Evolutionary conservation across 1,140 invertebrate genomes (phyloP).

Genomic region (Ridgeia piscesae): DNA sequence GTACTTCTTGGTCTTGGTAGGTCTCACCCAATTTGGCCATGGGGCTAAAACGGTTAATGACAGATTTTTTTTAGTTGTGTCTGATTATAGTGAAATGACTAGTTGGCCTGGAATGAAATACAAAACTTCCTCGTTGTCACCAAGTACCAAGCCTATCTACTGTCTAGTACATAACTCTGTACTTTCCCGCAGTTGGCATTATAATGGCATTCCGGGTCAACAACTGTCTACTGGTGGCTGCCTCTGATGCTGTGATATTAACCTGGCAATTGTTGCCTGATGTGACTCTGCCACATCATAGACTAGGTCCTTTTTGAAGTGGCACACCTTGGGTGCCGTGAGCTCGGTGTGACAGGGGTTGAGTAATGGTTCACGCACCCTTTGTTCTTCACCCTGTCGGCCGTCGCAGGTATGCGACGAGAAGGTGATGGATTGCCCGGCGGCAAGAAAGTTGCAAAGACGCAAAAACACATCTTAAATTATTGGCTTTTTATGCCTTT

Average conservation of each 20-base stretch:
- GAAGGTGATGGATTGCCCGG: background rate
- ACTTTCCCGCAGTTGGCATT: background rate
- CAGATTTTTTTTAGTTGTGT: too few relatives aligned
- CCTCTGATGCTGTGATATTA: too few relatives aligned
- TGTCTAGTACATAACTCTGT: background rate
- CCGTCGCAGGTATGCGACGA: background rate
- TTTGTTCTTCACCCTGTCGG: background rate
- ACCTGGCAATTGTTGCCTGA: background rate
- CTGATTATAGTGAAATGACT: background rate
- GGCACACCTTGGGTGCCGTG: background rate
- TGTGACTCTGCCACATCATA: background rate
- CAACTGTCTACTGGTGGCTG: too few relatives aligned
- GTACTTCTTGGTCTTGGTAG: too few relatives aligned
- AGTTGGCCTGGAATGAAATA: background rate
- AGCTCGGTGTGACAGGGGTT: background rate
- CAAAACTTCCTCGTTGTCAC: background rate
- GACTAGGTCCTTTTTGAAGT: background rate
- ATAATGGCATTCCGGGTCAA: background rate
- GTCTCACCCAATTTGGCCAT: too few relatives aligned
- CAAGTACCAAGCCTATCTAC: too few relatives aligned
- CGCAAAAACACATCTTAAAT: conserved; percentile 1
- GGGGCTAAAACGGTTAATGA: too few relatives aligned
- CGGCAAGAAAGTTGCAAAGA: background rate
- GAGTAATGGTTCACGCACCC: background rate
- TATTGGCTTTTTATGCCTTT: background rate